phyloP scores from a whole-genome alignment of 1,140 invertebrate species.

The Augochlora pura region DNA sequence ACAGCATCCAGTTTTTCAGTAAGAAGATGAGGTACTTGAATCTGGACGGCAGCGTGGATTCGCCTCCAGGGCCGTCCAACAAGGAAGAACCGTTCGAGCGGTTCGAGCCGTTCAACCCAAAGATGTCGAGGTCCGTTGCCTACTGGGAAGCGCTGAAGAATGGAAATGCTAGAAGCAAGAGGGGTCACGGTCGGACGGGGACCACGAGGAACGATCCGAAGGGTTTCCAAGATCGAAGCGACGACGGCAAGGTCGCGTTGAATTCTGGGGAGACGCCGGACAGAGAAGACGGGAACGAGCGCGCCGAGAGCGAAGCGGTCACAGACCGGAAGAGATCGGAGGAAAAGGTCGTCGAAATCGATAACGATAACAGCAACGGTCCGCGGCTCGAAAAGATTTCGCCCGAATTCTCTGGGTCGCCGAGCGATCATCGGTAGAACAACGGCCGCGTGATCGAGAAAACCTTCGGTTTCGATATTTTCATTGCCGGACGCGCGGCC shows the following conservation, averaged over 20 bases:
- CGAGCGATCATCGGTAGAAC: no score
- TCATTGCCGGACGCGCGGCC: no score
- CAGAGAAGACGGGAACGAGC: no score
- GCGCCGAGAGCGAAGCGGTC: no score
- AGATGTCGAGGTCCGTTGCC: not conserved
- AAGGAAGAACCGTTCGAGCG: not conserved
- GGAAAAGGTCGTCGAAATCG: no score
- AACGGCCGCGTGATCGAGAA: no score
- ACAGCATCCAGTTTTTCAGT: constrained; percentile 23
- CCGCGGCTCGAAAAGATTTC: no score
- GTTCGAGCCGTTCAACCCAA: not conserved
- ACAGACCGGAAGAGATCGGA: no score
- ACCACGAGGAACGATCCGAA: not conserved
- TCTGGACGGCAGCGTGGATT: constrained; percentile 11
- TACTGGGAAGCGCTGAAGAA: not conserved
- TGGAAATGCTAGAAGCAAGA: no score
- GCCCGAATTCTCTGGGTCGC: no score
- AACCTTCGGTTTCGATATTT: no score
- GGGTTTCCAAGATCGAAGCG: not conserved
- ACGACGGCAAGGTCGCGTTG: not conserved
- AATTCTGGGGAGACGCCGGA: not conserved
- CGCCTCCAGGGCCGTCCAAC: not conserved
- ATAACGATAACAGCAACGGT: no score
- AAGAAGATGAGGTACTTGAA: constrained; percentile 42
- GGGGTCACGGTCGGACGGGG: not conserved